Evolutionary conservation across 2,113 vertebrate species (phyloP), one percentile per base, ranked within the genome.

Genomic region (Toxotes chatareus): DNA sequence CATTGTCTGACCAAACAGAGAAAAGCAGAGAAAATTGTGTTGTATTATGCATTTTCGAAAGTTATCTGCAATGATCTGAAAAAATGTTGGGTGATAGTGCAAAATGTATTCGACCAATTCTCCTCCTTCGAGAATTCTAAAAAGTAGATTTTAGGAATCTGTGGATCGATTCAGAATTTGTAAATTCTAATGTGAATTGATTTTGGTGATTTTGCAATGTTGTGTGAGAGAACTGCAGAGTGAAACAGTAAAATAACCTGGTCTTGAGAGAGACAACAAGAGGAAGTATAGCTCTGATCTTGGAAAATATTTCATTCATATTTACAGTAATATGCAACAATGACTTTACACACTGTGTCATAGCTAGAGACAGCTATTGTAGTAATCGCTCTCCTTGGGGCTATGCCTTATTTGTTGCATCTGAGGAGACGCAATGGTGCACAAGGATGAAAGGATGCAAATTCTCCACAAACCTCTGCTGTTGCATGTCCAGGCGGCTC

Each of bases 301-400:
- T 23, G 10, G 9, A 19, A 40, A 61, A 57, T 1, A 55, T 66
- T 76, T 61, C n/a, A 78, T 77, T 77, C 53, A 70, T 65, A 63
- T 66, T 47, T 56, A 21, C 16, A 55, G 10, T 53, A 14, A 34
- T 56, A 65, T 17, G 56, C 42, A 49, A 55, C 71, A 44, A 66
- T 71, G 40, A 76, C 67, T 60, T 76, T 21, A 83, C 51, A 59
- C 53, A 71, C 31, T 38, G 21, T 2, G 13, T 73, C 76, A 75
- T n/a, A 65, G 60, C 31, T 13, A 14, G 27, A 86, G 74, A 53
- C 71, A 49, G 57, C 67, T 65, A 89, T 76, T 79, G 74, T 61
- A 72, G 59, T 71, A 82, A 79, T 82, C 44, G 12, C 34, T 73
- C 23, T 51, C 44, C 88, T 85, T 51, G 14, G 67, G 74, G 82